phyloP scores from a whole-genome alignment of 2,888 invertebrate species.

The Monoplex corrugatus region DNA sequence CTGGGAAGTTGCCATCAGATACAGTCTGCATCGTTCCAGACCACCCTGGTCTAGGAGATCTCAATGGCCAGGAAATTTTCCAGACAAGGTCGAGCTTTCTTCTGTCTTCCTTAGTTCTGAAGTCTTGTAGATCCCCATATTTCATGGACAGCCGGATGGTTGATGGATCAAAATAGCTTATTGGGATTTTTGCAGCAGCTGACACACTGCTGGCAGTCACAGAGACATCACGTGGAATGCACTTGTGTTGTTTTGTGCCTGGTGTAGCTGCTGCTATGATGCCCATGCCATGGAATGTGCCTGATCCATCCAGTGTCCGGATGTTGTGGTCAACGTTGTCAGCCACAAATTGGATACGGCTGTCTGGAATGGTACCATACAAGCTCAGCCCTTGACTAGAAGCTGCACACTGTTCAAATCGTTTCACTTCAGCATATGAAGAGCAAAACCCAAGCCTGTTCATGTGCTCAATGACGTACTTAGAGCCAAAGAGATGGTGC shows the following conservation, averaged over 20 bases:
- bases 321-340: conserved; percentile 44
- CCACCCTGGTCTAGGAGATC: conserved; percentile 56
- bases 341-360: conserved; percentile 24
- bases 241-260: neutral
- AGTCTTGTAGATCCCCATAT: neutral
- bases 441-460: conserved; percentile 11
- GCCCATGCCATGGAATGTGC: conserved; percentile 10
- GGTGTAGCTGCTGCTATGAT: conserved; percentile 30
- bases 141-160: neutral
- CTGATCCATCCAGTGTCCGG: conserved; percentile 38
- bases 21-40: conserved; percentile 62
- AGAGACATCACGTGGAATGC: neutral
- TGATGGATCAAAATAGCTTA: neutral
- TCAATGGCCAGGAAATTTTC: conserved; percentile 48
- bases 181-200: neutral
- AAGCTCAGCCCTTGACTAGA: neutral
- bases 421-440: conserved; percentile 13
- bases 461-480: neutral
- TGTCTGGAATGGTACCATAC: neutral
- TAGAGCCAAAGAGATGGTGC: conserved; percentile 36
- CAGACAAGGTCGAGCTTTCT: conserved; percentile 33
- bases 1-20: conserved; percentile 55
- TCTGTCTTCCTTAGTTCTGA: neutral
- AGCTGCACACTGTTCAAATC: conserved; percentile 4
- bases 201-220: neutral